Evolutionary conservation across 2,797 vertebrate species (phyloP).

Genomic region (Hydrophis major): DNA sequence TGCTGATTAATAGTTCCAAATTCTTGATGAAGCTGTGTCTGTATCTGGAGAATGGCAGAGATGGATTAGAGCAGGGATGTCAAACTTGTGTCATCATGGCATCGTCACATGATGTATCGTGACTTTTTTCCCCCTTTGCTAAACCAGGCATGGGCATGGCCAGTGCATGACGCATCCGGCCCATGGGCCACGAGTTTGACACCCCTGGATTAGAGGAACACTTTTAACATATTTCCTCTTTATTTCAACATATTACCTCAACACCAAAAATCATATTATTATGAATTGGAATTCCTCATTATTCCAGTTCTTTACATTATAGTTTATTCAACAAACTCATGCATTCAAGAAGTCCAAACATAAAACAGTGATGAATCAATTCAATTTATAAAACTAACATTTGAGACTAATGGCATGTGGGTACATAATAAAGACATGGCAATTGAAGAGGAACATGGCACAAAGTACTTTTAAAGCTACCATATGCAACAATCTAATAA

Average conservation of each 20-base stretch:
- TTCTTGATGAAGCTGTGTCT: not conserved
- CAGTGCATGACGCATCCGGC: accelerated
- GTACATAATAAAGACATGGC: not conserved
- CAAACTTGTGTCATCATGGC: too few relatives aligned
- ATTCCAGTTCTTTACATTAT: not conserved
- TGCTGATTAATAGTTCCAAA: not conserved
- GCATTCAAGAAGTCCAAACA: not conserved
- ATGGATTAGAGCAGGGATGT: not conserved
- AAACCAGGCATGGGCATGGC: too few relatives aligned
- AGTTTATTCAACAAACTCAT: not conserved
- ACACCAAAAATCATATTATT: not conserved
- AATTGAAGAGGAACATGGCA: not conserved
- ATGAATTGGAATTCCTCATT: not conserved
- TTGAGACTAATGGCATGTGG: not conserved
- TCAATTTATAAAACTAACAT: not conserved
- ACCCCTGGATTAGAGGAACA: not conserved
- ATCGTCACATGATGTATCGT: too few relatives aligned
- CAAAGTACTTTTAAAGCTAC: not conserved
- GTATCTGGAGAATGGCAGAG: not conserved
- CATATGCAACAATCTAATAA: not conserved
- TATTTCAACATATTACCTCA: not conserved
- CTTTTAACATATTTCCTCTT: not conserved
- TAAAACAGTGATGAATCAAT: not conserved
- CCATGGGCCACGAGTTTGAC: accelerated
- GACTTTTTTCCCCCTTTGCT: too few relatives aligned